These are phyloP conservation scores for Caenorhabditis imperialis DNA, from an alignment of 2,888 invertebrate genomes.

Conservation along the genomic window DNA sequence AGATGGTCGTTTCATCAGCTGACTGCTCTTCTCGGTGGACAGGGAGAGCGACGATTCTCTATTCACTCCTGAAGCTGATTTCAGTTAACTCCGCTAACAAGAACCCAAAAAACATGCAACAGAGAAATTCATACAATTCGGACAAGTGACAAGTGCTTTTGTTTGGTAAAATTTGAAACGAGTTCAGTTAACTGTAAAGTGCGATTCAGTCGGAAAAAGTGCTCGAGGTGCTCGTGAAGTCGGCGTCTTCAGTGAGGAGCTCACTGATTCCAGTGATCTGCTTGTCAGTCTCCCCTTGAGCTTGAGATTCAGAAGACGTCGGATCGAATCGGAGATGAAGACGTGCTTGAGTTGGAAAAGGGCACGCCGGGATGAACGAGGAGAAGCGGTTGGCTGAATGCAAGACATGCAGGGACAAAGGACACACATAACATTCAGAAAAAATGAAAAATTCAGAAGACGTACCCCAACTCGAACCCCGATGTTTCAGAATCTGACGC, in stretches of 20 bases:
- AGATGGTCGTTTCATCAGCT: slow-evolving; percentile 44
- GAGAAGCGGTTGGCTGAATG: slow-evolving; percentile 18
- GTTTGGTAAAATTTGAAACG: background rate
- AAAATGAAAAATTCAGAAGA: slow-evolving; percentile 1
- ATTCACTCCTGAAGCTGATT: slow-evolving; percentile 56
- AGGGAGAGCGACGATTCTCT: slow-evolving; percentile 63
- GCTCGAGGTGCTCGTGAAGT: too few relatives aligned
- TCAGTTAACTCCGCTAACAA: background rate
- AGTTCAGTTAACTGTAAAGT: too few relatives aligned
- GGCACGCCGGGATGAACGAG: slow-evolving; percentile 22
- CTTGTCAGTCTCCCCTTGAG: too few relatives aligned
- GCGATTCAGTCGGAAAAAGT: too few relatives aligned
- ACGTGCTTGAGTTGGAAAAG: slow-evolving; percentile 8
- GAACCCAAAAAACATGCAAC: background rate
- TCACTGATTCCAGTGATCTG: too few relatives aligned
- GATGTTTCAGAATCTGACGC: slow-evolving; percentile 40
- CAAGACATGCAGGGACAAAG: slow-evolving; percentile 3
- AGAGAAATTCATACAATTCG: slow-evolving; percentile 3
- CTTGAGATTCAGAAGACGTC: background rate
- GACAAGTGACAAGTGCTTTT: background rate
- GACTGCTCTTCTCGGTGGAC: slow-evolving; percentile 46
- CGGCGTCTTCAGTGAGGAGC: too few relatives aligned
- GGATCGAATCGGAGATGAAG: slow-evolving; percentile 24
- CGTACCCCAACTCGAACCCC: slow-evolving; percentile 59
- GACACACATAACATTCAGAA: background rate